A percentile compares a stretch with the other conserved stretches of the same genome.
Evolutionary conservation across 2,888 invertebrate genomes (phyloP).

Genomic region (Proisotoma minuta): DNA sequence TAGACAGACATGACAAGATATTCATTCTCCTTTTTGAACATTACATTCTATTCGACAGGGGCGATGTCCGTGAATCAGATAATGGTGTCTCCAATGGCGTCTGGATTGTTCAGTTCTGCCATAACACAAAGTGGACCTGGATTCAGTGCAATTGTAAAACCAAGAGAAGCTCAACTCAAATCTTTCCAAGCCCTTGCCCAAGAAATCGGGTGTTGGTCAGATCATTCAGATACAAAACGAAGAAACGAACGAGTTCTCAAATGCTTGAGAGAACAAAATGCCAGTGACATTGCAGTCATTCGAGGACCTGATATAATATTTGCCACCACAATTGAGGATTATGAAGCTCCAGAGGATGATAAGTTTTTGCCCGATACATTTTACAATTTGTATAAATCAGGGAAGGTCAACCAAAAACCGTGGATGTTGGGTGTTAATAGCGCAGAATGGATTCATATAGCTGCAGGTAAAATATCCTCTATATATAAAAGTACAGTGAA

Average conservation of each 20-base stretch:
- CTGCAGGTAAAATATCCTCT: slow-evolving; percentile 22
- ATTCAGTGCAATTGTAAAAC: not conserved
- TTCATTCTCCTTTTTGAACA: not conserved
- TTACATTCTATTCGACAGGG: slow-evolving; percentile 15
- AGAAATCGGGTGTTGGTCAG: slow-evolving; percentile 21
- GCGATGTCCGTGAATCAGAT: slow-evolving; percentile 15
- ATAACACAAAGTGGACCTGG: slow-evolving; percentile 31
- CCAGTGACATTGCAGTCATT: slow-evolving; percentile 22
- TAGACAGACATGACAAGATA: not conserved
- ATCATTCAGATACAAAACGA: slow-evolving; percentile 12
- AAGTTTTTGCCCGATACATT: slow-evolving; percentile 26
- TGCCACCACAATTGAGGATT: slow-evolving; percentile 22
- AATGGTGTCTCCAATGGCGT: slow-evolving; percentile 29
- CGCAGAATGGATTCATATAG: slow-evolving; percentile 15
- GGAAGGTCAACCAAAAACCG: slow-evolving; percentile 25
- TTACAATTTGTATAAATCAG: slow-evolving; percentile 20
- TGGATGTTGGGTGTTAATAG: slow-evolving; percentile 30
- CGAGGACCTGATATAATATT: slow-evolving; percentile 12
- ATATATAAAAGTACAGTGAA: no score
- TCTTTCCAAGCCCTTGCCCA: slow-evolving; percentile 21
- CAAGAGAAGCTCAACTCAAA: slow-evolving; percentile 6
- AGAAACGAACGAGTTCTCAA: slow-evolving; percentile 12
- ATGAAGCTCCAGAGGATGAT: slow-evolving; percentile 18
- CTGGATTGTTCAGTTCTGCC: slow-evolving; percentile 31
- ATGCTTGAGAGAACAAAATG: slow-evolving; percentile 18